These are phyloP conservation scores for Axea sp. DNA, from an alignment of 2,888 invertebrate genomes.

Conservation along the genomic window DNA sequence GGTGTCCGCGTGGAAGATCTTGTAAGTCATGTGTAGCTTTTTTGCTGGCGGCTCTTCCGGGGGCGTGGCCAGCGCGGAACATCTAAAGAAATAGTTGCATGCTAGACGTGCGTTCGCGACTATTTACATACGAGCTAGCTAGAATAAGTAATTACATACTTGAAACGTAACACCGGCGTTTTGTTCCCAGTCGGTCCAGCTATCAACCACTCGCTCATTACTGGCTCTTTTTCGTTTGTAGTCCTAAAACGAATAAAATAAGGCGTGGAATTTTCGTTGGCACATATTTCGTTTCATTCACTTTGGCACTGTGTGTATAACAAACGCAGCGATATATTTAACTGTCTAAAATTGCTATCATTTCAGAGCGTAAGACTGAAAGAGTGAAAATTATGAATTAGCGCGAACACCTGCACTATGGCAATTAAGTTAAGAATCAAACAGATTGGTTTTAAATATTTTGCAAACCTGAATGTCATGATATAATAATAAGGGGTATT, in stretches of 20 bases:
- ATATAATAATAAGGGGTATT: too few relatives aligned
- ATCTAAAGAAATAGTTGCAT: conserved; percentile 67
- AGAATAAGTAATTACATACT: conserved; percentile 68
- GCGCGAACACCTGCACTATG: too few relatives aligned
- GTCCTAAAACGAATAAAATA: conserved; percentile 65
- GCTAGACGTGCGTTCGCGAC: conserved; percentile 43
- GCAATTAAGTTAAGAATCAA: too few relatives aligned
- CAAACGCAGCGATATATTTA: too few relatives aligned
- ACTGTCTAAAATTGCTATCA: too few relatives aligned
- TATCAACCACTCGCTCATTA: conserved; percentile 75
- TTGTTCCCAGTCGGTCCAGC: conserved; percentile 73
- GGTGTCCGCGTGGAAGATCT: conserved; percentile 90
- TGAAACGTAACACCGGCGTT: conserved; percentile 74
- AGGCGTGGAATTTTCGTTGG: background rate
- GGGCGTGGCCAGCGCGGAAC: conserved; percentile 76
- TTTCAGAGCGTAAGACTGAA: too few relatives aligned
- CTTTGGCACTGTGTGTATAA: too few relatives aligned
- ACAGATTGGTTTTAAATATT: too few relatives aligned
- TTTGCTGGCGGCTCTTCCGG: conserved; percentile 78
- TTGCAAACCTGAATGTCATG: too few relatives aligned
- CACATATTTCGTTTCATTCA: too few relatives aligned
- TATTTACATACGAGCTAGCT: conserved; percentile 49
- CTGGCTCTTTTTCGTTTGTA: conserved; percentile 69
- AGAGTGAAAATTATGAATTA: too few relatives aligned
- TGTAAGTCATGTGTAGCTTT: conserved; percentile 87